Conservation (phyloP, 2,797 vertebrate genomes). For the Lacerta viridis region DNA sequence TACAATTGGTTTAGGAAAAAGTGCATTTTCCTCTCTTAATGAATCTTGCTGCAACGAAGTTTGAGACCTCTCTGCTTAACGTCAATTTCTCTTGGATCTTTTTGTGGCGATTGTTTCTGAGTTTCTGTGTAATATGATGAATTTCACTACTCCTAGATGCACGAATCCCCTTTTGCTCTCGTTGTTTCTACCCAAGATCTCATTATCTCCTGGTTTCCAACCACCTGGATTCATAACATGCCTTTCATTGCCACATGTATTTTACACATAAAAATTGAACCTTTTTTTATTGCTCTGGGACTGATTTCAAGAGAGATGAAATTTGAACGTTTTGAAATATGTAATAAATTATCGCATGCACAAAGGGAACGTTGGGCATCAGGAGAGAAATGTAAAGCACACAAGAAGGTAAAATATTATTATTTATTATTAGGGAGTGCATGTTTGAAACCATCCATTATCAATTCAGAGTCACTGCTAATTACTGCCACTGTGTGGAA, state of each 20-base stretch:
- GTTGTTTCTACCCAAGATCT: slow-evolving; percentile 9
- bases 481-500: slow-evolving; percentile 9
- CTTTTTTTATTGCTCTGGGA: slow-evolving; percentile 22
- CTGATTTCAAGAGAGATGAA: slow-evolving; percentile 2
- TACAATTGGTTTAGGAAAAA: not conserved
- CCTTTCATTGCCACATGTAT: not conserved
- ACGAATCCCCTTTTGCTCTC: slow-evolving; percentile 35
- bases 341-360: slow-evolving; percentile 3
- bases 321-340: not conserved
- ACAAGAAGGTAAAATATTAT: not conserved
- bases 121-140: slow-evolving; percentile 10
- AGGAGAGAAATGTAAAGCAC: not conserved
- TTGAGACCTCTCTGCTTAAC: slow-evolving; percentile 17
- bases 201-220: slow-evolving; percentile 26
- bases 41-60: slow-evolving; percentile 3
- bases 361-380: not conserved
- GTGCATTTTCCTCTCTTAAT: not conserved
- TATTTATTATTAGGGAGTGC: slow-evolving; percentile 4
- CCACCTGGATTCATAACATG: slow-evolving; percentile 25
- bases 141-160: slow-evolving; percentile 10
- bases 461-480: not conserved
- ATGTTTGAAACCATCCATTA: not conserved
- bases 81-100: not conserved
- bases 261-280: not conserved
- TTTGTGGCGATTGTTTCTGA: slow-evolving; percentile 34